Evolutionary conservation across 2,797 vertebrate species (phyloP).

Genomic region (Urocyon cinereoargenteus): DNA sequence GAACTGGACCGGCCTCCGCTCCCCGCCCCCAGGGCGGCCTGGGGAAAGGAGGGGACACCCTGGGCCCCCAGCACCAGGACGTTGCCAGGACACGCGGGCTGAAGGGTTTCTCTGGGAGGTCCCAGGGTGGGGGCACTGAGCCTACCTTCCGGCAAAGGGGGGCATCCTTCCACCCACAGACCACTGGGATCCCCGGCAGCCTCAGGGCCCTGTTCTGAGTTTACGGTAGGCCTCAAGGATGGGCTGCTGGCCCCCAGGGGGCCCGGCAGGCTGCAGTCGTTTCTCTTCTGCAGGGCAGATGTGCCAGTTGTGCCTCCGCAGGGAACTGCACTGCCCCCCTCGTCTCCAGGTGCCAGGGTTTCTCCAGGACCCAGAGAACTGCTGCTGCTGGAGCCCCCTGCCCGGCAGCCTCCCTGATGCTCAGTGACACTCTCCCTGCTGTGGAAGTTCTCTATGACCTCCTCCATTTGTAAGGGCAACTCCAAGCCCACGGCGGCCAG

Average conservation of each 20-base stretch:
- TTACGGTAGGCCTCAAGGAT: not conserved
- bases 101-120: slow-evolving; percentile 58
- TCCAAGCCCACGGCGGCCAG: slow-evolving; percentile 8
- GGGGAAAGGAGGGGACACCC: not conserved
- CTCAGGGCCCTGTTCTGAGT: not conserved
- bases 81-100: not conserved
- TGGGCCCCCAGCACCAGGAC: slow-evolving; percentile 25
- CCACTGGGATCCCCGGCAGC: not conserved
- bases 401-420: not conserved
- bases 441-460: slow-evolving; percentile 49
- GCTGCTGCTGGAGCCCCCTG: not conserved
- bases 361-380: slow-evolving; percentile 49
- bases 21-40: slow-evolving; percentile 12
- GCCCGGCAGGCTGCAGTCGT: not conserved
- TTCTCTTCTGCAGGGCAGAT: not conserved
- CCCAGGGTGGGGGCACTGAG: not conserved
- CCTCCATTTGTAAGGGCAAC: slow-evolving; percentile 58
- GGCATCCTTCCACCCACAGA: slow-evolving; percentile 45
- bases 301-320: not conserved
- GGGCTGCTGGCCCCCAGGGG: not conserved
- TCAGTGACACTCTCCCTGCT: not conserved
- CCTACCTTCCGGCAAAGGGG: slow-evolving; percentile 36
- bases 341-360: not conserved
- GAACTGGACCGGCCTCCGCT: slow-evolving; percentile 18
- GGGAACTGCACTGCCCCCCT: not conserved